Percentiles rank a stretch among this genome's conserved stretches.
Conservation (phyloP, 2,888 invertebrate genomes). For the Parnassius glacialis region DNA sequence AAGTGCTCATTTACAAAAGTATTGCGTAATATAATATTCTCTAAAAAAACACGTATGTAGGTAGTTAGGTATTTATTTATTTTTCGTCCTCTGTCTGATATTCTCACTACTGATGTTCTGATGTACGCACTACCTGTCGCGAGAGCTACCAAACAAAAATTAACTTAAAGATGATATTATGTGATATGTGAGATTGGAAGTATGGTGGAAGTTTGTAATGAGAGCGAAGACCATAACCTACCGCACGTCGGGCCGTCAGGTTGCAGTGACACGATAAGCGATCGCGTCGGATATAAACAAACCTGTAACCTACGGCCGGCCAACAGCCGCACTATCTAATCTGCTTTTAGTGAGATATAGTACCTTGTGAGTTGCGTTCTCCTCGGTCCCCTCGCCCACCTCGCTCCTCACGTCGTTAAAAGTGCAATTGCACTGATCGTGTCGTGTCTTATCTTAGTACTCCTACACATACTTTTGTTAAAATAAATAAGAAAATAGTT, state of each 20-base stretch:
- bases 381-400: not conserved
- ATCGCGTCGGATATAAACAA: constrained; percentile 36
- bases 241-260: constrained; percentile 36
- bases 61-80: constrained; percentile 16
- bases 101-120: constrained; percentile 17
- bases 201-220: constrained; percentile 30
- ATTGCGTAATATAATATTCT: constrained; percentile 5
- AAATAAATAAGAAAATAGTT: too few relatives aligned
- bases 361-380: not conserved
- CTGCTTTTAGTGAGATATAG: constrained; percentile 26
- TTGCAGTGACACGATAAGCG: constrained; percentile 34
- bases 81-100: constrained; percentile 27
- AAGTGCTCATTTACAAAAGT: not conserved
- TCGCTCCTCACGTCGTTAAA: not conserved
- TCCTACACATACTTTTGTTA: too few relatives aligned
- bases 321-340: constrained; percentile 29
- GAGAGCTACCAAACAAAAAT: constrained; percentile 16
- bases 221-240: constrained; percentile 42
- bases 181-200: constrained; percentile 12
- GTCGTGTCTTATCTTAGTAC: too few relatives aligned
- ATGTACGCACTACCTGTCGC: constrained; percentile 8
- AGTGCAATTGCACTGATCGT: constrained; percentile 9
- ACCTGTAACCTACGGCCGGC: constrained; percentile 30
- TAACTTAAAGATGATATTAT: constrained; percentile 12
- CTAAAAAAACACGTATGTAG: constrained; percentile 6